Evolutionary conservation across 2,113 vertebrate genomes (phyloP), one percentile per base, ranked within the genome.

Genomic region (Phaethornis superciliosus): DNA sequence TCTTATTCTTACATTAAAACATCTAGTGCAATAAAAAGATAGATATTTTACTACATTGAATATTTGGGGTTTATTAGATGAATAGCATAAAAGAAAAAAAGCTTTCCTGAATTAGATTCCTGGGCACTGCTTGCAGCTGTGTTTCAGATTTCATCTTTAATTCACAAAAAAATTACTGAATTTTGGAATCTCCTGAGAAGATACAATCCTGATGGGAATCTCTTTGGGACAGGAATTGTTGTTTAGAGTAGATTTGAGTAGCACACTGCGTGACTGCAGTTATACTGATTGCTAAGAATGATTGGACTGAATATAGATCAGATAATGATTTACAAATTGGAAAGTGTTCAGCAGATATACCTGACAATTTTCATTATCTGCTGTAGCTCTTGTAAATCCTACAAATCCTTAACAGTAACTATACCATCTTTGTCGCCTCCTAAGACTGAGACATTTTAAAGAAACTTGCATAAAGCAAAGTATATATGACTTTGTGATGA

Each of bases 311-410:
- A 56, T 80, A 55, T 65, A 79, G 44, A 85, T 84, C 67, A 72
- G 93, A 49, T 28, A 81, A n/a, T 5, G 87, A 76, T 81, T 87
- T 87, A 92, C 58, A 9, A 87, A 82, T 76, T 65, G 35, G 11
- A 9, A 89, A 65, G 64, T 46, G 17, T 46, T 72, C 65, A 64
- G 54, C 51, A 89, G 27, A 37, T 72, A n/a, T 84, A 68, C 22
- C 40, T 72, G 62, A 81, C 21, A 84, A 63, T 89, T 89, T 87
- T 88, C 92, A 69, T 92, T 89, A 76, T 27, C 63, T 69, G 8
- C 4, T 88, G 37, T 68, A 59, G 33, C 88, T 71, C 69, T 55
- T 86, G 9, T 75, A 67, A 67, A 30, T 75, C 40, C 35, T 40
- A 1, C 52, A 74, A 55, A 33, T 75, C 72, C 58, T 35, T 19